A percentile compares a stretch with the other conserved stretches of the same genome.
Conservation (phyloP, 2,797 vertebrate genomes). For the Propithecus deckenii region DNA sequence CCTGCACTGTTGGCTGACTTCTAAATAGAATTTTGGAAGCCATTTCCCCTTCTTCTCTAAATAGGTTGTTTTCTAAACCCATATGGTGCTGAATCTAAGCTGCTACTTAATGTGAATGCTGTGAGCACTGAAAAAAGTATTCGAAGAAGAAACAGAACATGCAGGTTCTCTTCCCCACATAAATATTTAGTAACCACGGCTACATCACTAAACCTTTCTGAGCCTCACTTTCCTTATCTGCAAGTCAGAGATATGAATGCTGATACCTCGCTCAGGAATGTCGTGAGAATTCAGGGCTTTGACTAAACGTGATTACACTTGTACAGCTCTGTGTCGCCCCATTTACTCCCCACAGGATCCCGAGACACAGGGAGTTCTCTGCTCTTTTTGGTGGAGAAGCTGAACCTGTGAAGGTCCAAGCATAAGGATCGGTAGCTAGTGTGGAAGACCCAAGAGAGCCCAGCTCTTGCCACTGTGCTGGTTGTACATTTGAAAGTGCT, state of each 20-base stretch:
- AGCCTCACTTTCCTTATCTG: not conserved
- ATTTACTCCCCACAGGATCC: not conserved
- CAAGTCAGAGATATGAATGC: not conserved
- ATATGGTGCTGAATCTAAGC: not conserved
- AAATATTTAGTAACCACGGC: not conserved
- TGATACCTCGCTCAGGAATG: not conserved
- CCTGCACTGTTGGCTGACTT: not conserved
- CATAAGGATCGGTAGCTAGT: not conserved
- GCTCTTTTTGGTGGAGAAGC: not conserved
- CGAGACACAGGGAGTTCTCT: not conserved
- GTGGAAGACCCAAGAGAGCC: not conserved
- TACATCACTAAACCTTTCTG: not conserved
- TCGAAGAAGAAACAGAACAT: not conserved
- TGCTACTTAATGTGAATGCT: not conserved
- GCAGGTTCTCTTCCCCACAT: not conserved
- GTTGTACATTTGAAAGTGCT: not conserved
- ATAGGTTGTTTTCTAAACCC: not conserved
- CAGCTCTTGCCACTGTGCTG: fast-evolving
- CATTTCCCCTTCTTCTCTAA: not conserved
- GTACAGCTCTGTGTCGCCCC: fast-evolving
- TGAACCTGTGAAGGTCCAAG: not conserved
- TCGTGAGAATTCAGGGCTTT: not conserved
- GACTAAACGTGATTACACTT: fast-evolving
- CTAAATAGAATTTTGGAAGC: not conserved
- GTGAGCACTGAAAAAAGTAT: not conserved